Evolutionary conservation across 2,888 invertebrate genomes (phyloP).

Genomic region (Drosophila kuntzei): DNA sequence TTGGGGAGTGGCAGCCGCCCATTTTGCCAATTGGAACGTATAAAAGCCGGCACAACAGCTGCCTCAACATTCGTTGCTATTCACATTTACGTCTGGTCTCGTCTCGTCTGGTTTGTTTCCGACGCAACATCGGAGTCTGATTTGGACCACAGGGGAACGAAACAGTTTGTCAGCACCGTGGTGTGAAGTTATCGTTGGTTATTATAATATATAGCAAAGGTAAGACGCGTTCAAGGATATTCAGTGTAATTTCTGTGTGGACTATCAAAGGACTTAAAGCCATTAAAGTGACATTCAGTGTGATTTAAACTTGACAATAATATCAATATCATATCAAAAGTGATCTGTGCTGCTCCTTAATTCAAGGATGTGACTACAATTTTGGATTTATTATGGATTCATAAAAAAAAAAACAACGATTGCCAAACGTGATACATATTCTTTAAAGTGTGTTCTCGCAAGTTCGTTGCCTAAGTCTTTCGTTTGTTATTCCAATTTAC

Average conservation of each 20-base stretch:
- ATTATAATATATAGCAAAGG: constrained; percentile 56
- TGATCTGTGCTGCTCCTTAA: constrained; percentile 52
- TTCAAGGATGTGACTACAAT: constrained; percentile 53
- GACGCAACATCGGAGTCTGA: constrained; percentile 71
- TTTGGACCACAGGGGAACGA: constrained; percentile 54
- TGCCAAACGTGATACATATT: constrained; percentile 1
- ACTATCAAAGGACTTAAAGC: constrained; percentile 57
- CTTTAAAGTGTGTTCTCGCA: constrained; percentile 14
- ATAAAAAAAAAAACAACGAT: constrained; percentile 1
- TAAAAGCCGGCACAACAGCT: constrained; percentile 57
- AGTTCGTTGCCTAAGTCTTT: constrained; percentile 56
- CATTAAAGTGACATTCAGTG: constrained; percentile 23
- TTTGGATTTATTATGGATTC: constrained; percentile 40
- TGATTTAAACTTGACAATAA: constrained; percentile 19
- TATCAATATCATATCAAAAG: constrained; percentile 37
- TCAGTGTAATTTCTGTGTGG: constrained; percentile 41
- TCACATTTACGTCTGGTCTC: constrained; percentile 85
- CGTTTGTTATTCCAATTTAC: constrained; percentile 2
- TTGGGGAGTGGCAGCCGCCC: constrained; percentile 60
- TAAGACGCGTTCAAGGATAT: constrained; percentile 74
- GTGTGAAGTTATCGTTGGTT: constrained; percentile 48
- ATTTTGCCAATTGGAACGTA: constrained; percentile 81
- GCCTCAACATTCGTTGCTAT: constrained; percentile 76
- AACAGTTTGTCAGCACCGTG: constrained; percentile 36
- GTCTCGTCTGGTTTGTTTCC: constrained; percentile 82